Percentiles rank a stretch among this genome's conserved stretches.
These are phyloP conservation scores for Euphydryas editha DNA, from an alignment of 2,888 invertebrate genomes.

Conservation along the genomic window DNA sequence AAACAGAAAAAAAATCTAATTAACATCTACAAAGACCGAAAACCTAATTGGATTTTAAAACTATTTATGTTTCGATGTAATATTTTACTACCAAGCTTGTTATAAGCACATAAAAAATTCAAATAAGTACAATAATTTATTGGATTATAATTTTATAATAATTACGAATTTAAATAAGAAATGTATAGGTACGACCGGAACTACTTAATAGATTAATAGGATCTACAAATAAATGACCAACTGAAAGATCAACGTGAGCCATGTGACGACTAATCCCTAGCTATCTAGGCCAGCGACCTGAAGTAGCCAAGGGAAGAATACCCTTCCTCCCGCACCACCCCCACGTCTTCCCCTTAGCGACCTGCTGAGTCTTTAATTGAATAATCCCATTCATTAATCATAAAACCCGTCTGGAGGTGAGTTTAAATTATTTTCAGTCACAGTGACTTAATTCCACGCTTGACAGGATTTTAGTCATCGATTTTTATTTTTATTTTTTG, in stretches of 20 bases:
- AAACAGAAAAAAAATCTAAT: background rate
- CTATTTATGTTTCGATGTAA: background rate
- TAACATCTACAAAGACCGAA: background rate
- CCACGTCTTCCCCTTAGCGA: slow-evolving; percentile 55
- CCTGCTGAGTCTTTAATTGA: slow-evolving; percentile 82
- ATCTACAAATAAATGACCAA: background rate
- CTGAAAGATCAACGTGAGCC: slow-evolving; percentile 7
- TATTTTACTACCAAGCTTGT: background rate
- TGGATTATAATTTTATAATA: too few species aligned
- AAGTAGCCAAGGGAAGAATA: slow-evolving; percentile 60
- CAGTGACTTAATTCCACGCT: slow-evolving; percentile 45
- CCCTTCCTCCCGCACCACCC: slow-evolving; percentile 23
- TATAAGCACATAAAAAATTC: too few species aligned
- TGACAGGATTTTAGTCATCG: slow-evolving; percentile 36
- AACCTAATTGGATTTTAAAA: background rate
- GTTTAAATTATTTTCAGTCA: slow-evolving; percentile 76
- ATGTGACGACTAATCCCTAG: slow-evolving; percentile 27
- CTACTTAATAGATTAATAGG: too few species aligned
- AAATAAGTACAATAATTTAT: too few species aligned
- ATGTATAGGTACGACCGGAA: too few species aligned
- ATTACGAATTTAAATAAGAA: too few species aligned
- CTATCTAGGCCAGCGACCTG: slow-evolving; percentile 52
- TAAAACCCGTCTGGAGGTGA: slow-evolving; percentile 76
- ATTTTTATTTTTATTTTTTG: slow-evolving; percentile 13
- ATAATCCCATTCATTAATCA: slow-evolving; percentile 84